Percentiles rank a stretch among this genome's conserved stretches.
These are phyloP conservation scores for Anguilla marmorata DNA, from an alignment of 2,797 vertebrate species.

Conservation along the genomic window DNA sequence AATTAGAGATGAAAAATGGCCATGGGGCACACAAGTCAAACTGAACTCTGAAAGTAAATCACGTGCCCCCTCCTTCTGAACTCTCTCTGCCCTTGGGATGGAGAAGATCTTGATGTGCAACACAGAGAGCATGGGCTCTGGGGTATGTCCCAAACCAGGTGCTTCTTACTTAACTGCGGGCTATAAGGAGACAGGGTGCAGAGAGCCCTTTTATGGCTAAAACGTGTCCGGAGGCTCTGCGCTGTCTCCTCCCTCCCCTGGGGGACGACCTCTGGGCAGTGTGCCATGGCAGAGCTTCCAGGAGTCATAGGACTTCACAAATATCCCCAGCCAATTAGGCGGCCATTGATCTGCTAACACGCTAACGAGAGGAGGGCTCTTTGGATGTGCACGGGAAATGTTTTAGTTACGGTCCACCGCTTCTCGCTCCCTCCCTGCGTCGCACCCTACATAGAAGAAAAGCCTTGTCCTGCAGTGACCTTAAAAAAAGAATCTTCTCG, in stretches of 20 bases:
- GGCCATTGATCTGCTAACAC: neutral
- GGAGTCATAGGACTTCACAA: neutral
- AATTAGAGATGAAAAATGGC: conserved; percentile 17
- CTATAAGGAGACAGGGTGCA: neutral
- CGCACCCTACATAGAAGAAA: no score
- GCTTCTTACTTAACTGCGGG: neutral
- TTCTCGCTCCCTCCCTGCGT: neutral
- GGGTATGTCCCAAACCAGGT: neutral
- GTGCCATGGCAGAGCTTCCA: neutral
- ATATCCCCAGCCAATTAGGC: neutral
- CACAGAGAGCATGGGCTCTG: neutral
- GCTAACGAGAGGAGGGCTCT: neutral
- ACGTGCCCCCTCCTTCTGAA: neutral
- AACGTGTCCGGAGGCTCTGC: neutral
- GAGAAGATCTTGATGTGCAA: neutral
- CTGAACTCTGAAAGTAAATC: neutral
- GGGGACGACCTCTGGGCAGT: neutral
- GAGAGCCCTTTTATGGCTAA: neutral
- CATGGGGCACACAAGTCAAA: neutral
- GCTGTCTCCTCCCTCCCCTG: neutral
- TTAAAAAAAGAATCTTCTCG: neutral
- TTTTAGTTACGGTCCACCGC: neutral
- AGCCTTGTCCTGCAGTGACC: neutral
- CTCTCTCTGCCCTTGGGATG: neutral
- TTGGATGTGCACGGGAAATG: neutral